Conservation (phyloP, 2,888 invertebrate genomes). For the Himalopsyche japonica region DNA sequence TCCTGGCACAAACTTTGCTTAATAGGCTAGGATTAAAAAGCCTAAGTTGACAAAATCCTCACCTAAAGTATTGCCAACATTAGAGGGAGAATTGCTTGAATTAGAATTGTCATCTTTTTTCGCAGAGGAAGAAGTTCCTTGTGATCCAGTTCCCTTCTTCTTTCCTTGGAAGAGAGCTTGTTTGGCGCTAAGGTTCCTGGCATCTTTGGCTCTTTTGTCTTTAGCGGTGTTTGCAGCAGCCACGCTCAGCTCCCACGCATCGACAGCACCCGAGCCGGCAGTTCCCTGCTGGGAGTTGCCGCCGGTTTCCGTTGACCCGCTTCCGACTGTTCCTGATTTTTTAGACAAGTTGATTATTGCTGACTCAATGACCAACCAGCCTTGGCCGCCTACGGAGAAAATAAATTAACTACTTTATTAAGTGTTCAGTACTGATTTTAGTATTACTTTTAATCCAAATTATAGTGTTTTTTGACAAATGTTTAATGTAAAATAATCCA, state of each 20-base stretch:
- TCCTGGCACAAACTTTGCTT: too few relatives aligned
- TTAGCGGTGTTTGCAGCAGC: conserved; percentile 87
- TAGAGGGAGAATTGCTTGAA: conserved; percentile 25
- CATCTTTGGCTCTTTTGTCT: conserved; percentile 85
- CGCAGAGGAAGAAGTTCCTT: background rate
- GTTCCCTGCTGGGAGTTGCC: conserved; percentile 49
- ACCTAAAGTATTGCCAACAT: conserved; percentile 24
- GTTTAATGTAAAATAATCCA: too few relatives aligned
- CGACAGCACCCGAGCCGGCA: conserved; percentile 69
- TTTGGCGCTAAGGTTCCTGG: conserved; percentile 66
- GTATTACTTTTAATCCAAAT: too few relatives aligned
- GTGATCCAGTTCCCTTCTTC: conserved; percentile 46
- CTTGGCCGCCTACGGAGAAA: background rate
- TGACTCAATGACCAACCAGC: background rate
- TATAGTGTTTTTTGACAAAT: too few relatives aligned
- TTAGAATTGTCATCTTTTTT: conserved; percentile 26
- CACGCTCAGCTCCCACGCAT: conserved; percentile 79
- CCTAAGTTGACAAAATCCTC: background rate
- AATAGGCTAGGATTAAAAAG: too few relatives aligned
- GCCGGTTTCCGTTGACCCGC: background rate
- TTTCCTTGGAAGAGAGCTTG: conserved; percentile 49
- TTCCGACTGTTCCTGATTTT: background rate
- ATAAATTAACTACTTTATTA: too few relatives aligned
- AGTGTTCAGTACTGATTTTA: too few relatives aligned
- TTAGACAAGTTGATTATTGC: background rate